phyloP scores from a whole-genome alignment of 2,113 vertebrate species.

The Cranoglanis bouderius region DNA sequence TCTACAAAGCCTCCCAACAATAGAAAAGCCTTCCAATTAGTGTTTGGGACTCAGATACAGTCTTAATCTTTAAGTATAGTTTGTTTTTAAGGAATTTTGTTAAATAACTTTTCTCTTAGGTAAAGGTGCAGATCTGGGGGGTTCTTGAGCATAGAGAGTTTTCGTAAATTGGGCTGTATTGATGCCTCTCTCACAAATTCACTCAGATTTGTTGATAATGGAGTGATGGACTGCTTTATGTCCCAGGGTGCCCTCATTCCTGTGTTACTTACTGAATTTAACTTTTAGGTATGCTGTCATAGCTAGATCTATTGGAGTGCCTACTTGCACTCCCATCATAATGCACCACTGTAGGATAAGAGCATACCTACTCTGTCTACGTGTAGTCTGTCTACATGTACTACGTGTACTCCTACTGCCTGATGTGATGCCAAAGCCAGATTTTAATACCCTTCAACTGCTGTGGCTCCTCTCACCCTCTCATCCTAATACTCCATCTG shows the following conservation, averaged over 20 bases:
- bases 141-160: not conserved
- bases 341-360: not conserved
- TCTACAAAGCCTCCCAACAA: no score
- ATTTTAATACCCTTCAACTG: not conserved
- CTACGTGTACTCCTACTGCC: not conserved
- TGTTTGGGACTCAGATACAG: no score
- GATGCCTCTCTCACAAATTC: not conserved
- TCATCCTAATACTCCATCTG: not conserved
- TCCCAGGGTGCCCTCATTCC: not conserved
- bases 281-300: not conserved
- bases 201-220: not conserved
- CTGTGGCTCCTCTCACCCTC: not conserved
- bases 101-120: no score
- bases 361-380: not conserved
- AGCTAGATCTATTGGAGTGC: not conserved
- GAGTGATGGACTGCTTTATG: not conserved
- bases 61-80: no score
- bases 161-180: not conserved
- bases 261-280: no score
- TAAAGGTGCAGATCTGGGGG: no score
- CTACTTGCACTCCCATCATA: not conserved
- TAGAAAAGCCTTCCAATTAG: no score
- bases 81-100: no score
- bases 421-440: not conserved
- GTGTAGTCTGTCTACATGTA: not conserved